Percentiles rank a stretch among this genome's conserved stretches.
These are phyloP conservation scores for Petaurus breviceps DNA, from an alignment of 2,113 vertebrate species.

Conservation along the genomic window DNA sequence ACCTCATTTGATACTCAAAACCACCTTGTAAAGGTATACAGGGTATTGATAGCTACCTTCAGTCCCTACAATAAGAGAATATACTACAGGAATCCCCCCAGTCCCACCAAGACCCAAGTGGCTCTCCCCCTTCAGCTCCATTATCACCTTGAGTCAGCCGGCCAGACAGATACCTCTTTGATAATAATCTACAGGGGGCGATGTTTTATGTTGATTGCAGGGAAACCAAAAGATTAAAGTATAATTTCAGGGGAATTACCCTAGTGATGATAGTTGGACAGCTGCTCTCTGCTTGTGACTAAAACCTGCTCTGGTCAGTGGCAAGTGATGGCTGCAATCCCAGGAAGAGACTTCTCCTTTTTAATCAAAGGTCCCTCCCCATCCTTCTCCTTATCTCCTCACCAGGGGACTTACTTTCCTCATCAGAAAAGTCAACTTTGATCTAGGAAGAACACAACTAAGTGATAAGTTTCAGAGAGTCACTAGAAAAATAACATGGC, in stretches of 20 bases:
- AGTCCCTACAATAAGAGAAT: neutral
- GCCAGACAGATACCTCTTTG: neutral
- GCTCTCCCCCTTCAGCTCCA: neutral
- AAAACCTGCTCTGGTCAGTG: neutral
- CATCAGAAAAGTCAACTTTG: neutral
- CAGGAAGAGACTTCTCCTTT: neutral
- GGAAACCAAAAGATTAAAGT: neutral
- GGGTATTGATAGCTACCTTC: neutral
- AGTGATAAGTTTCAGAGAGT: constrained; percentile 7
- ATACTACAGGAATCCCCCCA: neutral
- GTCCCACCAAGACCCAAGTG: neutral
- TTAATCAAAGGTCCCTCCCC: neutral
- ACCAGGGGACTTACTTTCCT: neutral
- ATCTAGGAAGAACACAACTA: constrained; percentile 11
- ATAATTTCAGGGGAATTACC: neutral
- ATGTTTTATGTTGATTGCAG: neutral
- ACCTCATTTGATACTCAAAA: neutral
- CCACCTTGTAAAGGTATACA: neutral
- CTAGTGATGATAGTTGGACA: neutral
- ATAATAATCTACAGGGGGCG: neutral
- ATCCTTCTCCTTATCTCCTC: neutral
- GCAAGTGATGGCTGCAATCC: neutral
- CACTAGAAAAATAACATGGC: neutral
- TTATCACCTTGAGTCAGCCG: neutral
- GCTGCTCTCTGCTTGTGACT: neutral